Evolutionary conservation across 2,113 vertebrate species (phyloP).

Genomic region (Naja naja): DNA sequence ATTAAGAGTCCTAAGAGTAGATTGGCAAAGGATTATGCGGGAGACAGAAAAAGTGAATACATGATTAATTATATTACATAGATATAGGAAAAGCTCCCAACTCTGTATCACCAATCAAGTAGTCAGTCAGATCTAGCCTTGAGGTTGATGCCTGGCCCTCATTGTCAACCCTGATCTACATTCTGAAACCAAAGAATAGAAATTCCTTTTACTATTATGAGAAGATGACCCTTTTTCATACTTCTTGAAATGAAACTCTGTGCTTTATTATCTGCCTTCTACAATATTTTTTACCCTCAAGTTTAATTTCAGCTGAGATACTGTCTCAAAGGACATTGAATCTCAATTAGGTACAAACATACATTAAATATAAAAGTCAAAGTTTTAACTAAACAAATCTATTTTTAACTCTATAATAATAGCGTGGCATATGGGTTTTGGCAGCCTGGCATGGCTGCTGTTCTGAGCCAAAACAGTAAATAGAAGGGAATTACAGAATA

Average conservation of each 20-base stretch:
- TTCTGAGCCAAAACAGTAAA: neutral
- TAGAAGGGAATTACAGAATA: neutral
- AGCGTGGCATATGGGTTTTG: neutral
- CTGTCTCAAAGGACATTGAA: neutral
- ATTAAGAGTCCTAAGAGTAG: neutral
- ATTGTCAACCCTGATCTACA: neutral
- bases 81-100: neutral
- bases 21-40: neutral
- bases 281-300: neutral
- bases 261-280: neutral
- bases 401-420: neutral
- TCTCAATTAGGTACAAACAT: neutral
- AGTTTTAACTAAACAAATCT: neutral
- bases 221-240: neutral
- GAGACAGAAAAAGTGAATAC: neutral
- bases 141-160: neutral
- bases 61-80: neutral
- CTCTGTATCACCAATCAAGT: neutral
- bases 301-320: neutral
- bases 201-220: neutral
- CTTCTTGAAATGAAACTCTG: neutral
- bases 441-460: neutral
- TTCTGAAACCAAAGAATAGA: neutral
- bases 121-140: neutral
- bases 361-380: neutral